Evolutionary conservation across 1,140 invertebrate species (phyloP).

Genomic region (Mizuhopecten yessoensis): DNA sequence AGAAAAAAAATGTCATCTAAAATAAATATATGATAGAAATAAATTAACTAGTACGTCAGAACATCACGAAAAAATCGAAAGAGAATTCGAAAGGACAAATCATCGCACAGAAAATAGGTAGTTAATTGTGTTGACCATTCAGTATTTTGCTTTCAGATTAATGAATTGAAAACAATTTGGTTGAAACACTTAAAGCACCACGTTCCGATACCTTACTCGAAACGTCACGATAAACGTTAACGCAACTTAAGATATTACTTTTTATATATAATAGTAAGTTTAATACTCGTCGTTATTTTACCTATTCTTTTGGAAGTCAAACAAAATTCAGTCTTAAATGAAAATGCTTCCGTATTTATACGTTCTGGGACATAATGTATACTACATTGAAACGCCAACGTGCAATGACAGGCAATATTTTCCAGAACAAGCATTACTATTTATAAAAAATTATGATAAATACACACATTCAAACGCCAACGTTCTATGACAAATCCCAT

Average conservation of each 20-base stretch:
- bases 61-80: not conserved
- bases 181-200: too few species aligned
- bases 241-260: too few species aligned
- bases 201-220: too few species aligned
- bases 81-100: not conserved
- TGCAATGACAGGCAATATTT: not conserved
- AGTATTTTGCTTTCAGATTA: too few species aligned
- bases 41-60: too few species aligned
- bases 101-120: too few species aligned
- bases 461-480: not conserved
- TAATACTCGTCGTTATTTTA: not conserved
- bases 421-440: not conserved
- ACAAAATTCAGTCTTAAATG: not conserved
- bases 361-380: too few species aligned
- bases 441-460: not conserved
- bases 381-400: not conserved
- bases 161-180: too few species aligned
- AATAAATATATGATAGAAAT: not conserved
- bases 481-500: slow-evolving; percentile 9
- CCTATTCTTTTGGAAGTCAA: not conserved
- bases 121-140: too few species aligned
- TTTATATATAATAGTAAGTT: too few species aligned
- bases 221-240: too few species aligned
- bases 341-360: not conserved
- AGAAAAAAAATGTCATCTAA: not conserved